These are phyloP conservation scores for Eledona agricola DNA, from an alignment of 2,888 invertebrate genomes.

Conservation along the genomic window DNA sequence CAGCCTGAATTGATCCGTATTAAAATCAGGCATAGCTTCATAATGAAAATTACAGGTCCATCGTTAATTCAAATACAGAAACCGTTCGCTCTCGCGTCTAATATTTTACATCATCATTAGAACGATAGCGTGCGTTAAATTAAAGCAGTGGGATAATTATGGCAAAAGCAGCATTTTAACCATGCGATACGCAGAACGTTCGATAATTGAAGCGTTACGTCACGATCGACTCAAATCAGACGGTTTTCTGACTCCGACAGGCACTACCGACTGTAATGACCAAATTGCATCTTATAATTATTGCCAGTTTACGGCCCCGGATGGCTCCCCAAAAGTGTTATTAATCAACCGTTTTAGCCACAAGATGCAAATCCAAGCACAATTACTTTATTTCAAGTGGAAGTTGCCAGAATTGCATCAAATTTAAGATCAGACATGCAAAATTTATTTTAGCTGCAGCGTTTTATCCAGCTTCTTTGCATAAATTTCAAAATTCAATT, in stretches of 20 bases:
- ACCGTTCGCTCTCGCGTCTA: slow-evolving; percentile 29
- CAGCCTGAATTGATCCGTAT: slow-evolving; percentile 23
- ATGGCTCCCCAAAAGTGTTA: too few relatives aligned
- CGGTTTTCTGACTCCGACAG: slow-evolving; percentile 44
- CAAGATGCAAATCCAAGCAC: too few relatives aligned
- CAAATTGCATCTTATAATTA: slow-evolving; percentile 21
- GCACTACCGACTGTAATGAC: slow-evolving; percentile 37
- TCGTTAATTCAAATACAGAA: slow-evolving; percentile 34
- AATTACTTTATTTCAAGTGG: too few relatives aligned
- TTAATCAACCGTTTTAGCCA: too few relatives aligned
- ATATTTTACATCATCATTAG: slow-evolving; percentile 52
- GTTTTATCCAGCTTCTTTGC: too few relatives aligned
- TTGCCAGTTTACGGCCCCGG: too few relatives aligned
- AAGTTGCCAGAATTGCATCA: too few relatives aligned
- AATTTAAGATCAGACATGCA: too few relatives aligned
- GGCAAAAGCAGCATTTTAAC: slow-evolving; percentile 42
- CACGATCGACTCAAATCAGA: slow-evolving; percentile 45
- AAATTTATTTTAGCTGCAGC: too few relatives aligned
- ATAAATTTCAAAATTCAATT: too few relatives aligned
- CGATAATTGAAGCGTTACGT: slow-evolving; percentile 53
- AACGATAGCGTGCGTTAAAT: slow-evolving; percentile 54
- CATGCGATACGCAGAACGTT: slow-evolving; percentile 44
- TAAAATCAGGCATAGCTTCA: slow-evolving; percentile 28
- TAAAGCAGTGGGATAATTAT: slow-evolving; percentile 52
- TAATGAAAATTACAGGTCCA: slow-evolving; percentile 36